These are phyloP conservation scores for Diloba caeruleocephala DNA, from an alignment of 2,888 invertebrate species.

Conservation along the genomic window DNA sequence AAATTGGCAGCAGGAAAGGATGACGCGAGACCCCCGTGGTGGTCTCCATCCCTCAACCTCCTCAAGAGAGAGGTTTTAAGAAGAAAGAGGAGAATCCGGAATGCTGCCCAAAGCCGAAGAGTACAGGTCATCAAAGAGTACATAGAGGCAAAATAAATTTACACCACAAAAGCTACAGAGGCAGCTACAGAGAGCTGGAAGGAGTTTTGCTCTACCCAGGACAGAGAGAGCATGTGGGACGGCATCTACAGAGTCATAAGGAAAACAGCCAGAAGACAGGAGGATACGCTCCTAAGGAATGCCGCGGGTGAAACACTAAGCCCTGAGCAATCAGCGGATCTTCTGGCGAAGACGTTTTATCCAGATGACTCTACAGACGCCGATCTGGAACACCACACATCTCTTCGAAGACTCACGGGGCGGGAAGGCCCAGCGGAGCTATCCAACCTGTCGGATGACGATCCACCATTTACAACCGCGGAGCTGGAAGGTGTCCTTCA, in stretches of 20 bases:
- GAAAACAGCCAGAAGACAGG: constrained; percentile 13
- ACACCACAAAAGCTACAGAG: constrained; percentile 8
- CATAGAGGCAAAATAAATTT: constrained; percentile 15
- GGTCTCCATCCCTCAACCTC: constrained; percentile 1
- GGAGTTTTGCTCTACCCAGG: constrained; percentile 44
- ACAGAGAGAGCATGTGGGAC: constrained; percentile 44
- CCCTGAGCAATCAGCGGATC: neutral
- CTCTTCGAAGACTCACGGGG: too few species aligned
- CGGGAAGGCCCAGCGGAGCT: too few species aligned
- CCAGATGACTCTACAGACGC: too few species aligned
- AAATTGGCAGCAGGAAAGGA: neutral
- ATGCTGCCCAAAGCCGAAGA: constrained; percentile 13
- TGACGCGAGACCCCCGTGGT: constrained; percentile 7
- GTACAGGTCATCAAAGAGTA: constrained; percentile 33
- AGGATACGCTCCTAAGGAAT: constrained; percentile 18
- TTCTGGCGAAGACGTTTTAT: too few species aligned
- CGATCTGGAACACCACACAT: too few species aligned
- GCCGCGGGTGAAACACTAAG: neutral
- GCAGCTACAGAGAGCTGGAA: constrained; percentile 45
- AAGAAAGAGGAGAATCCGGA: constrained; percentile 12
- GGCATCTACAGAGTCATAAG: constrained; percentile 37
- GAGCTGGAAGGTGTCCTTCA: too few species aligned
- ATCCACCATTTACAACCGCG: too few species aligned
- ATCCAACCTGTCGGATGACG: too few species aligned
- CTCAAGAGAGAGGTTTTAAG: constrained; percentile 3